Percentiles rank a stretch among this genome's conserved stretches.
Evolutionary conservation across 2,797 vertebrate genomes (phyloP).

Genomic region (Selene dorsalis): DNA sequence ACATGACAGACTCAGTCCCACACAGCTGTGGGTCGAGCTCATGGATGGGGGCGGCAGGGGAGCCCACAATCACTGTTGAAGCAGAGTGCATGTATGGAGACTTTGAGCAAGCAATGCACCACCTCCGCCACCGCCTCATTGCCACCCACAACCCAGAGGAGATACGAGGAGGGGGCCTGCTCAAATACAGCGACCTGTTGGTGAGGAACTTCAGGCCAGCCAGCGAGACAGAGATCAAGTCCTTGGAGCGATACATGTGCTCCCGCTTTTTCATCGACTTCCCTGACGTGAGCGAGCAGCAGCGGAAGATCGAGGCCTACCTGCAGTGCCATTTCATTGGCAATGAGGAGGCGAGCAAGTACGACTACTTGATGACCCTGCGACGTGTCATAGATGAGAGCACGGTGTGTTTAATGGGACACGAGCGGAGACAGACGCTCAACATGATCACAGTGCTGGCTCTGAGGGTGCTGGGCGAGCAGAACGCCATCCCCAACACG

Average conservation of each 20-base stretch:
- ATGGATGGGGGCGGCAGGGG: conserved; percentile 42
- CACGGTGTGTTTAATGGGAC: conserved; percentile 96
- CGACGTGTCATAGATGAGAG: conserved; percentile 92
- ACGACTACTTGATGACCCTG: conserved; percentile 97
- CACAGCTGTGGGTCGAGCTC: conserved; percentile 29
- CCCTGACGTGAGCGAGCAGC: conserved; percentile 92
- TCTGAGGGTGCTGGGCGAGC: conserved; percentile 95
- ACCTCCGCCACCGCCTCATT: conserved; percentile 91
- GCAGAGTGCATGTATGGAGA: conserved; percentile 98
- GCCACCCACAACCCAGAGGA: conserved; percentile 96
- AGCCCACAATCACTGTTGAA: conserved; percentile 82
- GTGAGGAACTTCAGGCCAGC: conserved; percentile 93
- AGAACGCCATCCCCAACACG: conserved; percentile 94
- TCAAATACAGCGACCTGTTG: conserved; percentile 96
- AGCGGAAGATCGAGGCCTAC: conserved; percentile 95
- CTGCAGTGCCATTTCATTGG: conserved; percentile 94
- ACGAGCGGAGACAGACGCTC: conserved; percentile 93
- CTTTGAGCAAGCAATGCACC: conserved; percentile 92
- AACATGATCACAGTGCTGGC: conserved; percentile 97
- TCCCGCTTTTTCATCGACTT: conserved; percentile 99
- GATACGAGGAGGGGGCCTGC: conserved; percentile 95
- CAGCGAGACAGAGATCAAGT: conserved; percentile 92
- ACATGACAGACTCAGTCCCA: neutral
- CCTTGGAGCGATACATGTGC: conserved; percentile 97
- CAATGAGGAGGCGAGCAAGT: conserved; percentile 92